Percentiles rank a stretch among this genome's conserved stretches.
These are phyloP conservation scores for Melitaea cinxia DNA, from an alignment of 1,140 invertebrate genomes.

Conservation along the genomic window DNA sequence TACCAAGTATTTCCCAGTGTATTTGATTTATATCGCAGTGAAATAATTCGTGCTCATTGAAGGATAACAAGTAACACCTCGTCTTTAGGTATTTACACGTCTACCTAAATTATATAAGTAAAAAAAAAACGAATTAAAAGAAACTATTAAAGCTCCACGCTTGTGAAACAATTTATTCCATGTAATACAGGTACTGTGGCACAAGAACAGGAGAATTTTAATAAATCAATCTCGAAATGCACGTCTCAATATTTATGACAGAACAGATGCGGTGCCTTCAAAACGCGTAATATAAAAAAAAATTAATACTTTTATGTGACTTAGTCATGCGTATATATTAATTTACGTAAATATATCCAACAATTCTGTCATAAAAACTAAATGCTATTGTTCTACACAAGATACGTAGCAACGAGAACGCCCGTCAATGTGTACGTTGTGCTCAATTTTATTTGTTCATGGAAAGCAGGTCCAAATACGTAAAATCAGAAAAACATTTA, in stretches of 20 bases:
- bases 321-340: slow-evolving; percentile 35
- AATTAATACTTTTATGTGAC: slow-evolving; percentile 45
- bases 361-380: slow-evolving; percentile 69
- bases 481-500: slow-evolving; percentile 39
- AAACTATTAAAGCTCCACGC: slow-evolving; percentile 61
- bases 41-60: slow-evolving; percentile 1
- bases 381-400: slow-evolving; percentile 55
- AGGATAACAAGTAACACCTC: slow-evolving; percentile 55
- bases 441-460: slow-evolving; percentile 9
- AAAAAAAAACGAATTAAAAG: slow-evolving; percentile 49
- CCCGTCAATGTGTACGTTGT: slow-evolving; percentile 14
- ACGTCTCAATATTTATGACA: slow-evolving; percentile 50
- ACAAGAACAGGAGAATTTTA: slow-evolving; percentile 63
- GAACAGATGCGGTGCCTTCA: slow-evolving; percentile 46
- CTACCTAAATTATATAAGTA: slow-evolving; percentile 50
- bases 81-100: slow-evolving; percentile 68
- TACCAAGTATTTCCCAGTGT: neutral
- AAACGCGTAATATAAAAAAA: slow-evolving; percentile 25
- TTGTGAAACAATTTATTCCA: slow-evolving; percentile 64
- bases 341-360: slow-evolving; percentile 43
- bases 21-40: slow-evolving; percentile 1
- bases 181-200: slow-evolving; percentile 65
- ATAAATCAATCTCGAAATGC: slow-evolving; percentile 58
- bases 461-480: slow-evolving; percentile 23
- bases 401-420: slow-evolving; percentile 1